Evolutionary conservation across 2,797 vertebrate species (phyloP).

Genomic region (Esox masquinongy): DNA sequence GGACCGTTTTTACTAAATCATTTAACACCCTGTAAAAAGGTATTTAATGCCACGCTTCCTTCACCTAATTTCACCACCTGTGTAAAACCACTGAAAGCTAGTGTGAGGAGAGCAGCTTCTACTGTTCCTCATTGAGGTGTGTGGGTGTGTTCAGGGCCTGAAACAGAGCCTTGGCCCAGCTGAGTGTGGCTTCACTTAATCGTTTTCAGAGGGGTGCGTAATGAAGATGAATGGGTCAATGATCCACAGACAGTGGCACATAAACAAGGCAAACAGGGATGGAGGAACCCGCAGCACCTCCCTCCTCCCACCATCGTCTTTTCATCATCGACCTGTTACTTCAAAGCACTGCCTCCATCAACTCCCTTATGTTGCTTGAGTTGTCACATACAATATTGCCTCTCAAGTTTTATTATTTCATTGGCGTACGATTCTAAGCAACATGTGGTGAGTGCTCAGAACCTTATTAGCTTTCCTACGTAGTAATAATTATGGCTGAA

Average conservation of each 20-base stretch:
- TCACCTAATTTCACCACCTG: neutral
- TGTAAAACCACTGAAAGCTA: constrained; percentile 33
- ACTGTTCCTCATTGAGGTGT: constrained; percentile 24
- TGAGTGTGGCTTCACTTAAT: constrained; percentile 65
- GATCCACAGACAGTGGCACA: constrained; percentile 57
- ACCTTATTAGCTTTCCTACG: too few relatives aligned
- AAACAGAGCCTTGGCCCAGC: constrained; percentile 48
- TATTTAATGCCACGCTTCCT: constrained; percentile 1
- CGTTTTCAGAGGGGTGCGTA: constrained; percentile 59
- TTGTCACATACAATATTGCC: neutral
- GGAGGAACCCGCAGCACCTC: constrained; percentile 24
- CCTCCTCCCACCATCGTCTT: constrained; percentile 26
- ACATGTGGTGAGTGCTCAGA: neutral
- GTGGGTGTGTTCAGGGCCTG: constrained; percentile 42
- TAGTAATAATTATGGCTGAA: too few relatives aligned
- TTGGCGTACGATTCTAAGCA: neutral
- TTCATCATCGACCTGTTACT: constrained; percentile 16
- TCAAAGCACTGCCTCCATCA: constrained; percentile 28
- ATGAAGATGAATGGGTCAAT: constrained; percentile 73
- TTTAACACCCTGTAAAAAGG: constrained; percentile 11
- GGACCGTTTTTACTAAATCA: neutral
- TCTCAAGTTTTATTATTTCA: constrained; percentile 2
- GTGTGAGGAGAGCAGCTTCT: constrained; percentile 33
- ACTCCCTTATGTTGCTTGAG: constrained; percentile 31
- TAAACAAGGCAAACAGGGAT: constrained; percentile 59